Evolutionary conservation across 2,797 vertebrate genomes (phyloP).

Genomic region (Craterocephalus amniculus): DNA sequence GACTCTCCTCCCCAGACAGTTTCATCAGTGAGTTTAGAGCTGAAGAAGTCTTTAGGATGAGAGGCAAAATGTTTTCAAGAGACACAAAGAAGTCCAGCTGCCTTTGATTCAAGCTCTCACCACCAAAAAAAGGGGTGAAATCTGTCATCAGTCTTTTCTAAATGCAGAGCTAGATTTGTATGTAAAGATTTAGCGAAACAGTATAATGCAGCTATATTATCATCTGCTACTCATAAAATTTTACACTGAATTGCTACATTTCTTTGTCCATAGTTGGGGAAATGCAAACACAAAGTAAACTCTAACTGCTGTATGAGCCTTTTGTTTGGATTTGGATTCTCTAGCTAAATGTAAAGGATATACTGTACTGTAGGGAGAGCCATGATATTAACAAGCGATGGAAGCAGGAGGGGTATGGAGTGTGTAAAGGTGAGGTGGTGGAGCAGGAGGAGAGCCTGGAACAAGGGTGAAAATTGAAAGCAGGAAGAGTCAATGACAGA

Average conservation of each 20-base stretch:
- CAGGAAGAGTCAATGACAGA: constrained; percentile 26
- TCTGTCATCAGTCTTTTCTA: too few species aligned
- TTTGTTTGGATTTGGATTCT: neutral
- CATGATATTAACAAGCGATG: neutral
- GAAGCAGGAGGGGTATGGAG: constrained; percentile 2
- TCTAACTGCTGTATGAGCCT: neutral
- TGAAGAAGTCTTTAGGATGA: neutral
- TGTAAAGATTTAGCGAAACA: too few species aligned
- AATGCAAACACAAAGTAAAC: too few species aligned
- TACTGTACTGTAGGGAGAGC: neutral
- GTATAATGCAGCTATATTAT: too few species aligned
- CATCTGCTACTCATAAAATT: too few species aligned
- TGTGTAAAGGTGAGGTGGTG: constrained; percentile 10
- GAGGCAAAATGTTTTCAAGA: neutral
- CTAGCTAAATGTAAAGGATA: neutral
- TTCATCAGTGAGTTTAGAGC: neutral
- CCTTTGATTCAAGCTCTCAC: too few species aligned
- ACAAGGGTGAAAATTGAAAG: constrained; percentile 54
- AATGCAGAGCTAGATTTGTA: too few species aligned
- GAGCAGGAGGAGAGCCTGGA: constrained; percentile 4
- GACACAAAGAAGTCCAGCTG: neutral
- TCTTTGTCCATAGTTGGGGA: neutral
- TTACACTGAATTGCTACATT: neutral
- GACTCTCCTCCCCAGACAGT: neutral
- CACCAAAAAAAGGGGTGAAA: too few species aligned